Percentiles rank a stretch among this genome's conserved stretches.
Conservation (phyloP, 2,113 vertebrate species). For the Willisornis vidua region DNA sequence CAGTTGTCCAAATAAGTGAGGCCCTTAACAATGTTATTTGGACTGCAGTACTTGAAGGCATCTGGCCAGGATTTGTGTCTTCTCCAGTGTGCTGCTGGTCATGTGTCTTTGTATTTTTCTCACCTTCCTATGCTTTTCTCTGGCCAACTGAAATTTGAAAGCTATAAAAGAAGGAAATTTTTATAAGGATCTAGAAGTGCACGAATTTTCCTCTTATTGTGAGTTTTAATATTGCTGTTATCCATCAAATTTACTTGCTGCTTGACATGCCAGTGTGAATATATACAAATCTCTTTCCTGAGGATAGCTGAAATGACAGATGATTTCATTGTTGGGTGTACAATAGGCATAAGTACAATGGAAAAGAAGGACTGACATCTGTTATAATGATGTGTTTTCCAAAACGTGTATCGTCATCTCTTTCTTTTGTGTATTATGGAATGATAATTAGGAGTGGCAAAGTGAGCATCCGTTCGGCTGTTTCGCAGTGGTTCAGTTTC, state of each 20-base stretch:
- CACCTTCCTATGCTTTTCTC: not conserved
- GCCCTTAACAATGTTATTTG: not conserved
- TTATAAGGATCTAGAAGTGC: not conserved
- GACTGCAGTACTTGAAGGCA: not conserved
- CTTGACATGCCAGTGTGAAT: conserved; percentile 16
- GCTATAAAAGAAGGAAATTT: not conserved
- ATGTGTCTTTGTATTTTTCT: not conserved
- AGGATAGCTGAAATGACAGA: conserved; percentile 39
- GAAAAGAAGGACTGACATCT: conserved; percentile 20
- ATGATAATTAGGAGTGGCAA: conserved; percentile 29
- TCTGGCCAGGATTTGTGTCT: not conserved
- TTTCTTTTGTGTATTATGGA: not conserved
- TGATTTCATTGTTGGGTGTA: conserved; percentile 40
- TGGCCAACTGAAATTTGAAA: not conserved
- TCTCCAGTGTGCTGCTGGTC: not conserved
- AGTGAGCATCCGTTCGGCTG: not conserved
- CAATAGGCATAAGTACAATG: conserved; percentile 33
- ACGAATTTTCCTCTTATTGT: not conserved
- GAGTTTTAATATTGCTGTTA: not conserved
- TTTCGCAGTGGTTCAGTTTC: not conserved
- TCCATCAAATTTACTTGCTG: conserved; percentile 13
- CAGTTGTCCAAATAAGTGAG: not conserved
- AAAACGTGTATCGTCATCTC: conserved; percentile 11
- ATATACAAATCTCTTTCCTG: conserved; percentile 23
- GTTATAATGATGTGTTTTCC: conserved; percentile 27